Conservation (phyloP, 2,888 invertebrate species). For the Coecobrya sp. region DNA sequence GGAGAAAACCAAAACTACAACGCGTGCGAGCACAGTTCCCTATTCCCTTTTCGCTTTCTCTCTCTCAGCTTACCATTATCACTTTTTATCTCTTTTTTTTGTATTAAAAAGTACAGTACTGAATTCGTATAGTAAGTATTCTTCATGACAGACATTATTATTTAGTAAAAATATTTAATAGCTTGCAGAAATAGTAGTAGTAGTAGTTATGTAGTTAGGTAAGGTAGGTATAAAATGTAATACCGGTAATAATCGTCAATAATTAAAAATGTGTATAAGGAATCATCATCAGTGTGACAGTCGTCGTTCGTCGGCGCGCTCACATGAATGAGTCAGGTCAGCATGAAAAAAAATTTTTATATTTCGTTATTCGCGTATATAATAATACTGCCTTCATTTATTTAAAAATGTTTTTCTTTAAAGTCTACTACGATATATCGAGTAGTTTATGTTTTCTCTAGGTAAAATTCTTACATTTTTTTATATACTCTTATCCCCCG, state of each 20-base stretch:
- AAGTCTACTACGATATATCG: neutral
- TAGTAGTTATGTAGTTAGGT: neutral
- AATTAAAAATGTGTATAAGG: slow-evolving; percentile 15
- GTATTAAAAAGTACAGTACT: slow-evolving; percentile 33
- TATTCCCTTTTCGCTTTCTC: neutral
- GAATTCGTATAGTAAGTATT: slow-evolving; percentile 32
- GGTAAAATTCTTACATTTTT: neutral
- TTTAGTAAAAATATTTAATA: slow-evolving; percentile 15
- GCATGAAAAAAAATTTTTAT: slow-evolving; percentile 21
- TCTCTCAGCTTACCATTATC: slow-evolving; percentile 15
- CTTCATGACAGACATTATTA: neutral
- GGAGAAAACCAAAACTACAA: neutral
- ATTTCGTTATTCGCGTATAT: slow-evolving; percentile 24
- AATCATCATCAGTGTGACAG: neutral
- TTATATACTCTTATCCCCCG: slow-evolving; percentile 21
- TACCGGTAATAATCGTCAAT: slow-evolving; percentile 23
- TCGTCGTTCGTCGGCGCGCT: no score
- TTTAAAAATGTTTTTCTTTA: neutral
- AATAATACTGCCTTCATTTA: slow-evolving; percentile 51
- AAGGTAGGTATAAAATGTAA: slow-evolving; percentile 18
- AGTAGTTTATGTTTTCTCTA: neutral
- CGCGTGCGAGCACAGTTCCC: neutral
- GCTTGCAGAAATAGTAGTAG: neutral
- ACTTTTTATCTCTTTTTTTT: neutral
- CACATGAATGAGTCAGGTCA: slow-evolving; percentile 19